phyloP scores from a whole-genome alignment of 2,888 invertebrate genomes.

The Lacanobia wlatinum region DNA sequence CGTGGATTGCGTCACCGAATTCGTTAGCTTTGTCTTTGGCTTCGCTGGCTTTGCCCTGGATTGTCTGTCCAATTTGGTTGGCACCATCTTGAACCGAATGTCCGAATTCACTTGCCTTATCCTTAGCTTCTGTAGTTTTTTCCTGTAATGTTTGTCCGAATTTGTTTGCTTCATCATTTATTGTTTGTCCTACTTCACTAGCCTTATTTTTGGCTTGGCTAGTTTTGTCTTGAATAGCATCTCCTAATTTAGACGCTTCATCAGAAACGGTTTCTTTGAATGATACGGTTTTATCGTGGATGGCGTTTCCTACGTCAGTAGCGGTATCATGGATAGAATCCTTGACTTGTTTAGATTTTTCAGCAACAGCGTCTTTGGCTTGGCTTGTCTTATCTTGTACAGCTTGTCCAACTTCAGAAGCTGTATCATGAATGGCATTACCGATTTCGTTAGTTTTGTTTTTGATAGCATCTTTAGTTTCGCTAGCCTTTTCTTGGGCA shows the following conservation, averaged over 20 bases:
- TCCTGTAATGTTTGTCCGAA: slow-evolving; percentile 60
- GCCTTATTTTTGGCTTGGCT: slow-evolving; percentile 57
- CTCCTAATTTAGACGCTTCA: slow-evolving; percentile 64
- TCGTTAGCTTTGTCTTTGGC: slow-evolving; percentile 59
- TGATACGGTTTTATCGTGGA: slow-evolving; percentile 66
- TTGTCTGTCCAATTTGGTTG: slow-evolving; percentile 53
- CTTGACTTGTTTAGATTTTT: slow-evolving; percentile 69
- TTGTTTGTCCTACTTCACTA: slow-evolving; percentile 58
- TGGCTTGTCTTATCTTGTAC: slow-evolving; percentile 70
- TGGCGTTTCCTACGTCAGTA: slow-evolving; percentile 67
- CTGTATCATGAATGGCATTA: slow-evolving; percentile 66
- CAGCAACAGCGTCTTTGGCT: slow-evolving; percentile 66
- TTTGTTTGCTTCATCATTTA: slow-evolving; percentile 59
- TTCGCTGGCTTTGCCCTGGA: slow-evolving; percentile 66
- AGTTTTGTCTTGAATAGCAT: slow-evolving; percentile 66
- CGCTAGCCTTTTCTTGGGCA: slow-evolving; percentile 62
- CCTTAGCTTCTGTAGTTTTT: slow-evolving; percentile 53
- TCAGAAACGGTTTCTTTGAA: slow-evolving; percentile 64
- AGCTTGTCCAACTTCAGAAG: slow-evolving; percentile 64
- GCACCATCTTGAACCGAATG: slow-evolving; percentile 56
- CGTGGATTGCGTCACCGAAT: slow-evolving; percentile 58
- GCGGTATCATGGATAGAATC: slow-evolving; percentile 71
- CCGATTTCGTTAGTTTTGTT: slow-evolving; percentile 67
- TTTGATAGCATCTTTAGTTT: slow-evolving; percentile 61
- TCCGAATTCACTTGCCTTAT: slow-evolving; percentile 51